Base-by-base conservation (phyloP, 2,797 vertebrate species). In the Dipus sagitta region DNA sequence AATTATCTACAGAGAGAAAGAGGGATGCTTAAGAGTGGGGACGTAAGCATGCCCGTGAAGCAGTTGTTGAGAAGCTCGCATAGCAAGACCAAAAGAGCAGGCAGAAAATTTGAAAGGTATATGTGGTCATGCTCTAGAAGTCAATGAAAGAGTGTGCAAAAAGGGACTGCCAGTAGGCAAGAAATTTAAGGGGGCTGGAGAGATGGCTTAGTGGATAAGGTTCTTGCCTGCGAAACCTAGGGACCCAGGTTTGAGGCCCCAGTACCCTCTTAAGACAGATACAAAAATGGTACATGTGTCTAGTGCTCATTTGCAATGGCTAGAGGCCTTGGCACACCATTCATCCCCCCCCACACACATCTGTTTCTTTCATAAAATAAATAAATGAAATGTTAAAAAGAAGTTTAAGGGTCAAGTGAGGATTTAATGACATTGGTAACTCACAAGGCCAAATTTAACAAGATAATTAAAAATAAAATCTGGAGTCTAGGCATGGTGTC, bases 61-160 rank as follows among this genome's bases (percentile, higher is more conserved):
- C 91, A 78, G 60, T 26, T 67, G 9, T 64, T 91, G 38, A 87
- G 20, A 24, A 85, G 20, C 2, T 10, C 65, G 70, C 11, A 58
- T 62, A 87, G 26, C 60, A 74, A 65, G 75, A 71, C 65, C 14
- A 76, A 90, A 92, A 26, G 28, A 91, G 3, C 47, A 82, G 42
- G 38, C 74, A 92, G 70, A 47, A 93, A 85, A 60, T 91, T 81
- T 78, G 28, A 21, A 79, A 32, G 62, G 90, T 30, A 80, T 83
- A 79, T 1, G 17, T 13, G 78, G 21, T 24, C 65, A 30, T 58
- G 34, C 93, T 65, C 60, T 14, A 68, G 58, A 94, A 89, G 38
- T 62, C 52, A 92, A 77, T 13, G 21, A 17, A 75, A 70, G 30
- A 9, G 15, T 68, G 10, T 54, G 6, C 42, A 47, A 47, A 47